These are phyloP conservation scores for Rhea pennata DNA, from an alignment of 2,113 vertebrate species.

Conservation along the genomic window DNA sequence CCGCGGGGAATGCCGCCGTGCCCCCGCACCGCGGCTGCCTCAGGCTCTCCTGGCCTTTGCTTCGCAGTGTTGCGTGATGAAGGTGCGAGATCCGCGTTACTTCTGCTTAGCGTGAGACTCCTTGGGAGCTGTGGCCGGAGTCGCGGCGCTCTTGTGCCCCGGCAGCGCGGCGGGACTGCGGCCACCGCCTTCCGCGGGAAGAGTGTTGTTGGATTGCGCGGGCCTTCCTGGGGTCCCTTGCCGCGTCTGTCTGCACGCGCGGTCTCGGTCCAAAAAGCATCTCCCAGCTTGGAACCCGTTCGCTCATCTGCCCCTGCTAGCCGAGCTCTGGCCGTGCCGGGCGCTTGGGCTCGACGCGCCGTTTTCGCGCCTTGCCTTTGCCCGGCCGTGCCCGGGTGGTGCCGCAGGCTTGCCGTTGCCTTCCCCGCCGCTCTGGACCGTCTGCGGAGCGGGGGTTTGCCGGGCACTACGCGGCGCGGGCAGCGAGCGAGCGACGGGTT, in stretches of 20 bases:
- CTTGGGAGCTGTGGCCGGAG: accelerated
- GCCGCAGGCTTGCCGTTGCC: too few relatives aligned
- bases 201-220: background rate
- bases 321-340: accelerated
- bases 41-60: accelerated
- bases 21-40: background rate
- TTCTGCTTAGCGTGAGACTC: too few relatives aligned
- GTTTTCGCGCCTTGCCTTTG: accelerated
- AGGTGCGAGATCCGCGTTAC: accelerated
- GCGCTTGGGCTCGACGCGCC: accelerated
- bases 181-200: background rate
- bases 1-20: accelerated
- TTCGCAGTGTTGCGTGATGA: accelerated
- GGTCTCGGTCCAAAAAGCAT: background rate
- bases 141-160: accelerated
- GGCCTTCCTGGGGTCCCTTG: background rate
- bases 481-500: background rate
- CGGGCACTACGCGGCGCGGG: too few relatives aligned
- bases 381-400: background rate
- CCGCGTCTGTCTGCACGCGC: background rate
- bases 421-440: too few relatives aligned
- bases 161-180: too few relatives aligned
- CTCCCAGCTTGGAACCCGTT: background rate
- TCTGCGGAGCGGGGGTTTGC: too few relatives aligned
- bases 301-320: background rate